Evolutionary conservation across 1,140 invertebrate genomes (phyloP).

Genomic region (Dufourea novaeangliae): DNA sequence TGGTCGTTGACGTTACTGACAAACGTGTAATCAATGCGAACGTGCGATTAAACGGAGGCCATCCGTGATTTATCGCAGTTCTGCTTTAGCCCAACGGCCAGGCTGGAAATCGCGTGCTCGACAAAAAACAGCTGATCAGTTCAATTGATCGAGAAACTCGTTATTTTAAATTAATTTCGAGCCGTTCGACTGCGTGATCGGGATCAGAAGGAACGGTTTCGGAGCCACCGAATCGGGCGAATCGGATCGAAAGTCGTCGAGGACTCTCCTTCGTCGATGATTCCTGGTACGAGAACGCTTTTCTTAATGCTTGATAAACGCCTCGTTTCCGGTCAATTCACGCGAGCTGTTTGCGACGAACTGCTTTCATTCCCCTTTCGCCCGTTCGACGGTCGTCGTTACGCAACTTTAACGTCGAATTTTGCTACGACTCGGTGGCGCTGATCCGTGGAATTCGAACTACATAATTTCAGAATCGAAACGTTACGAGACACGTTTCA

Average conservation of each 20-base stretch:
- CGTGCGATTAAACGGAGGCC: conserved; percentile 36
- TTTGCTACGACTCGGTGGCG: no score
- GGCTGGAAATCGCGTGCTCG: conserved; percentile 9
- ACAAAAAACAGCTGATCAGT: not conserved
- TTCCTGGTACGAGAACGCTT: not conserved
- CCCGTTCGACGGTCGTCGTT: not conserved
- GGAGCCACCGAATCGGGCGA: no score
- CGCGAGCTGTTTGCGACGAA: not conserved
- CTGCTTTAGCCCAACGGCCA: not conserved
- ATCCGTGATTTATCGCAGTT: conserved; percentile 22
- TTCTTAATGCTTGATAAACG: conserved; percentile 7
- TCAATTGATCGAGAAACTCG: not conserved
- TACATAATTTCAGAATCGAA: no score
- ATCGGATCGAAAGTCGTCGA: not conserved
- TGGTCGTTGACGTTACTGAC: not conserved
- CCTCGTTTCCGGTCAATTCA: not conserved
- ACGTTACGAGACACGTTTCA: no score
- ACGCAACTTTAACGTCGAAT: not conserved
- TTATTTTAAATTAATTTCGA: conserved; percentile 15
- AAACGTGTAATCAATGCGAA: conserved; percentile 28
- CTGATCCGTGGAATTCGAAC: no score
- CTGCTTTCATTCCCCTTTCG: not conserved
- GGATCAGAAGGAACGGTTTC: not conserved
- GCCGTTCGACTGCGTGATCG: not conserved
- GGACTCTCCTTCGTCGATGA: not conserved